Conservation (phyloP, 1,140 invertebrate genomes). For the Drosophila kurseongensis region DNA sequence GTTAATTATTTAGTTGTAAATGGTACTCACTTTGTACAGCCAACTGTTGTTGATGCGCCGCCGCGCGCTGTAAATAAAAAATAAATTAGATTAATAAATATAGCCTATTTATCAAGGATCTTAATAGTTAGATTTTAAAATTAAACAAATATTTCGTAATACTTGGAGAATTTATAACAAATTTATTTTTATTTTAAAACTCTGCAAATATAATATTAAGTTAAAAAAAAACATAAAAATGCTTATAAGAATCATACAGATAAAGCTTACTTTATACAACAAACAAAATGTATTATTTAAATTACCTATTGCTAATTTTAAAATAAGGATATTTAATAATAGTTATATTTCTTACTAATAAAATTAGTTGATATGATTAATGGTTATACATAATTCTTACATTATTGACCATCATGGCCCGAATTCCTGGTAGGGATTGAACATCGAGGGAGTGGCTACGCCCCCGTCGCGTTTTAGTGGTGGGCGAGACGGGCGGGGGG, state of each 20-base stretch:
- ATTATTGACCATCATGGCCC: slow-evolving; percentile 79
- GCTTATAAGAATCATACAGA: too few species aligned
- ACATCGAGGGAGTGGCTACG: slow-evolving; percentile 92
- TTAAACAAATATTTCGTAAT: too few species aligned
- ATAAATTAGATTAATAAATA: slow-evolving; percentile 12
- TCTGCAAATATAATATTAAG: too few species aligned
- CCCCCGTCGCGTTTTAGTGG: slow-evolving; percentile 68
- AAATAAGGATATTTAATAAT: not conserved
- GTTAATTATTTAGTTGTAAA: not conserved
- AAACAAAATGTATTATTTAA: too few species aligned
- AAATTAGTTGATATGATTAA: not conserved
- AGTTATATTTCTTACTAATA: not conserved
- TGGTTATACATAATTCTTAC: slow-evolving; percentile 36
- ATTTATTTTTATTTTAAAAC: too few species aligned
- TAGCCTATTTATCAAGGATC: not conserved
- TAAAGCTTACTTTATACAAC: too few species aligned
- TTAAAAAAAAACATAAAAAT: too few species aligned
- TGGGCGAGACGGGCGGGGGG: slow-evolving; percentile 66
- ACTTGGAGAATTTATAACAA: too few species aligned
- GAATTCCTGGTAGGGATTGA: slow-evolving; percentile 90
- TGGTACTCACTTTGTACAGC: slow-evolving; percentile 87
- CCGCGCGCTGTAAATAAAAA: slow-evolving; percentile 88
- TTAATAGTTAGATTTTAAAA: too few species aligned
- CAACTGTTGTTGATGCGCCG: slow-evolving; percentile 87
- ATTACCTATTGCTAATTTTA: not conserved